Percentiles rank a stretch among this genome's conserved stretches.
Evolutionary conservation across 2,888 invertebrate species (phyloP).

Genomic region (Diloba caeruleocephala): DNA sequence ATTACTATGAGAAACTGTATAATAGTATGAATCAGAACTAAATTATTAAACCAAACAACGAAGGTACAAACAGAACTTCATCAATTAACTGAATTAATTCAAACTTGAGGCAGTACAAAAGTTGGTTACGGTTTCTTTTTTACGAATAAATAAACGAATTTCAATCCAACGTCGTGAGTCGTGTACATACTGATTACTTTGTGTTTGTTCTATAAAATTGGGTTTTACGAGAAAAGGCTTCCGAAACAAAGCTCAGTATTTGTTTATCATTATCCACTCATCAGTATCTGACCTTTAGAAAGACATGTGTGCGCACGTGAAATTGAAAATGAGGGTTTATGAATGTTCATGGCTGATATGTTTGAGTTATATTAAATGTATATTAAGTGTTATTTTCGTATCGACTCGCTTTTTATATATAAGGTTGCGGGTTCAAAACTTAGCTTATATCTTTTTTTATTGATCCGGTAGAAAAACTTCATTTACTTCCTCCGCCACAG

Average conservation of each 20-base stretch:
- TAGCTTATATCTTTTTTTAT: no score
- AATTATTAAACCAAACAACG: no score
- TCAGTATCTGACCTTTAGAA: slow-evolving; percentile 30
- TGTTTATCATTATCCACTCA: slow-evolving; percentile 31
- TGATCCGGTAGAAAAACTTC: no score
- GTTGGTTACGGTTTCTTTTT: slow-evolving; percentile 5
- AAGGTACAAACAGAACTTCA: no score
- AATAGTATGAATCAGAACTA: no score
- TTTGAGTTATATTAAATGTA: no score
- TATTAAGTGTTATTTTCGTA: no score
- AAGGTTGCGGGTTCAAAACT: no score
- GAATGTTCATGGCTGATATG: slow-evolving; percentile 1
- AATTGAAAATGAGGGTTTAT: slow-evolving; percentile 24
- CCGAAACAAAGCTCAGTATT: slow-evolving; percentile 18
- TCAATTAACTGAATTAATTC: slow-evolving; percentile 4
- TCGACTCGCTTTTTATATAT: no score
- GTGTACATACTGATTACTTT: slow-evolving; percentile 17
- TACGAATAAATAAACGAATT: slow-evolving; percentile 13
- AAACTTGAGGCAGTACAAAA: slow-evolving; percentile 4
- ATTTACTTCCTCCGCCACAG: no score
- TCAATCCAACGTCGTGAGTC: slow-evolving; percentile 5
- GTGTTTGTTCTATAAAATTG: slow-evolving; percentile 33
- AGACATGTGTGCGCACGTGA: not conserved
- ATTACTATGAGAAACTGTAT: no score
- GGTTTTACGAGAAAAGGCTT: slow-evolving; percentile 10